phyloP scores from a whole-genome alignment of 2,113 vertebrate species.

The Hypocryptadius cinnamomeus region DNA sequence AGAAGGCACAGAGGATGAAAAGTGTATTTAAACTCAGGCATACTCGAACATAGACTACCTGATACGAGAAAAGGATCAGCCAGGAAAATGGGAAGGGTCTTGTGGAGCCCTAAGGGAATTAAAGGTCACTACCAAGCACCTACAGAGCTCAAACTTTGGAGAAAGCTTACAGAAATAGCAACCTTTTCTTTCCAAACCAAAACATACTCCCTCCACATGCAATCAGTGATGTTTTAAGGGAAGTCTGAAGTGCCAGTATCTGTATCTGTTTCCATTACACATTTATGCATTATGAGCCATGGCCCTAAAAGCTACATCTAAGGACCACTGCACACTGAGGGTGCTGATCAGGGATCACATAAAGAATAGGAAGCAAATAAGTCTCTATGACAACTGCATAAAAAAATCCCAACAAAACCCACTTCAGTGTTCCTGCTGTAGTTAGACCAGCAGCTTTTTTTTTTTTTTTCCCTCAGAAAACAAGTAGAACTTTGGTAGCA shows the following conservation, averaged over 20 bases:
- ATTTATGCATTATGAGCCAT: neutral
- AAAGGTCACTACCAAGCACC: neutral
- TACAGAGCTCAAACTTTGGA: neutral
- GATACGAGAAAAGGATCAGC: neutral
- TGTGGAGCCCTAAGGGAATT: neutral
- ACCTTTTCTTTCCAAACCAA: neutral
- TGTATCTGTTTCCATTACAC: neutral
- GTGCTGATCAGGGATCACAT: neutral
- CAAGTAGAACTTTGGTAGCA: constrained; percentile 9
- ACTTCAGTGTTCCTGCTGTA: neutral
- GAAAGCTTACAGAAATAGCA: neutral
- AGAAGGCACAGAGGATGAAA: neutral
- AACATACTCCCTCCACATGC: neutral
- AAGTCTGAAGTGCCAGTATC: neutral
- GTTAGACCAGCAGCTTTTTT: neutral
- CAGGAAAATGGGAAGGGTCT: neutral
- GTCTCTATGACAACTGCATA: neutral
- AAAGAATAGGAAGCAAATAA: neutral
- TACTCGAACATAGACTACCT: neutral
- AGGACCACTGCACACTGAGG: neutral
- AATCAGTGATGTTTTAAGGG: neutral
- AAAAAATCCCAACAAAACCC: neutral
- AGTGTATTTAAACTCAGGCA: neutral
- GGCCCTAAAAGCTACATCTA: neutral
- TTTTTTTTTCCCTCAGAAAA: neutral